phyloP scores from a whole-genome alignment of 2,797 vertebrate species.

The Myoxocephalus aenaeus region DNA sequence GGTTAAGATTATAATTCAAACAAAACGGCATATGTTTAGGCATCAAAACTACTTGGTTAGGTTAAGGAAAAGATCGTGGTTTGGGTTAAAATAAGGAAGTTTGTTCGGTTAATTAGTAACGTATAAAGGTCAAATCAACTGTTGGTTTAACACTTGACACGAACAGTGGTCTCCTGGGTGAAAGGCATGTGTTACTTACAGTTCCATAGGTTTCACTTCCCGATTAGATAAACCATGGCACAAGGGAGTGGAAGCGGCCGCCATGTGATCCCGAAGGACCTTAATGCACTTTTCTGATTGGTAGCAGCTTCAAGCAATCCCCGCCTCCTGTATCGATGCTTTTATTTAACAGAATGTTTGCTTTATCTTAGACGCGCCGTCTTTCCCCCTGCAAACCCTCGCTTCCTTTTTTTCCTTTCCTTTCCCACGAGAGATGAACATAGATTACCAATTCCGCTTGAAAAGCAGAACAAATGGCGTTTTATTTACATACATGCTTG shows the following conservation, averaged over 20 bases:
- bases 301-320: neutral
- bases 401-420: neutral
- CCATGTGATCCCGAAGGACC: conserved; percentile 34
- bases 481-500: neutral
- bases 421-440: neutral
- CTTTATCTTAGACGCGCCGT: neutral
- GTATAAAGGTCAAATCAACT: too few species aligned
- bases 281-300: conserved; percentile 43
- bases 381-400: neutral
- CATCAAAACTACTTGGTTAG: neutral
- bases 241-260: conserved; percentile 18
- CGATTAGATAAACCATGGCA: conserved; percentile 47
- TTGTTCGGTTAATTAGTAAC: too few species aligned
- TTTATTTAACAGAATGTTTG: conserved; percentile 48
- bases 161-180: too few species aligned
- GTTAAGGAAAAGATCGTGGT: too few species aligned
- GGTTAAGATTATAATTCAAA: neutral
- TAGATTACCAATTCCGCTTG: neutral
- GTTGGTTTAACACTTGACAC: too few species aligned
- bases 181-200: too few species aligned
- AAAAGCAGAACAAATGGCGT: conserved; percentile 15
- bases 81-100: too few species aligned
- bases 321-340: conserved; percentile 21
- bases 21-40: neutral
- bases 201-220: conserved; percentile 4